phyloP scores from a whole-genome alignment of 53 echinoderm and acorn worm genomes.

The Henricia sp. region DNA sequence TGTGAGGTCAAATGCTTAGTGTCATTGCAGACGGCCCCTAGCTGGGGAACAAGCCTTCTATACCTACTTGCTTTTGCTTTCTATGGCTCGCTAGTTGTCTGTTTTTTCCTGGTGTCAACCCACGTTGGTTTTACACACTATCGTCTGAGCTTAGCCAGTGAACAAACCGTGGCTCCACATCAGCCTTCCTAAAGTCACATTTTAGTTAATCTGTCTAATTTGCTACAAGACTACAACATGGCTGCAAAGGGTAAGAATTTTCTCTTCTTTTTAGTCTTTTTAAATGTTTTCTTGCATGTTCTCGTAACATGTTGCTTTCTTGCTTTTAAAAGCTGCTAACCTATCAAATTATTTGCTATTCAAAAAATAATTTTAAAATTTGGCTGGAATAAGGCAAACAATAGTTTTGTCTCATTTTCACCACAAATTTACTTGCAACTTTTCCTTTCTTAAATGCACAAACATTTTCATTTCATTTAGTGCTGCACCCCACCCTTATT shows the following conservation, averaged over 20 bases:
- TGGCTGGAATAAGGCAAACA: no score
- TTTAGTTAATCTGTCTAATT: constrained; percentile 4
- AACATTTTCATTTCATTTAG: no score
- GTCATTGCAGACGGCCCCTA: constrained; percentile 40
- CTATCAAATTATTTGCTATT: no score
- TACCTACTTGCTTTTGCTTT: constrained; percentile 31
- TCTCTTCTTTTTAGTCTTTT: constrained; percentile 7
- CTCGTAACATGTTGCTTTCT: not conserved
- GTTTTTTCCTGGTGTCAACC: constrained; percentile 35
- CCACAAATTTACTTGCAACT: no score
- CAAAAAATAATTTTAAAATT: no score
- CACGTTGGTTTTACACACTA: constrained; percentile 35
- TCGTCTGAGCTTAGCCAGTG: constrained; percentile 8
- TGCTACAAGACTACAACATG: constrained; percentile 23
- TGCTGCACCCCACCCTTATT: no score
- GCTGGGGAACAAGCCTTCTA: not conserved
- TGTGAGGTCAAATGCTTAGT: constrained; percentile 10
- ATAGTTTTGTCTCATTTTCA: no score
- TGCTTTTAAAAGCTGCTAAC: no score
- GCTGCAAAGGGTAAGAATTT: constrained; percentile 45
- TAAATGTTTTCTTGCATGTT: not conserved
- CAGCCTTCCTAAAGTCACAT: not conserved
- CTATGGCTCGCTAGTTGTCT: constrained; percentile 25
- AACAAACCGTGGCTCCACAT: not conserved
- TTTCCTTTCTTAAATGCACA: no score